These are phyloP conservation scores for Apodemia mormo DNA, from an alignment of 2,888 invertebrate genomes.

Conservation along the genomic window DNA sequence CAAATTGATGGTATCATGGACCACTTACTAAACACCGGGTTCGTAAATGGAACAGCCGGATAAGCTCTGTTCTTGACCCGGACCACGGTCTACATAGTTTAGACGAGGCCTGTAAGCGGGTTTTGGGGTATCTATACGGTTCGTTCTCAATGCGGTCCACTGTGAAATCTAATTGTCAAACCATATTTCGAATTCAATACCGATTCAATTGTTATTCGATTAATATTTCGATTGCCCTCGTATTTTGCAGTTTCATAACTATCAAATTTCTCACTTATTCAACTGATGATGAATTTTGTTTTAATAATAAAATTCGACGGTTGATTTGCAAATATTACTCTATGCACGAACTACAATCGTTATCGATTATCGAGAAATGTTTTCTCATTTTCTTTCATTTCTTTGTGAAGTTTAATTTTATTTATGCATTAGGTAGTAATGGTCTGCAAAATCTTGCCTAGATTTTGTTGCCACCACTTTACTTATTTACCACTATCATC, in stretches of 20 bases:
- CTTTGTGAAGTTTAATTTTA: too few species aligned
- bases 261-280: background rate
- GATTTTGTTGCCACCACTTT: too few species aligned
- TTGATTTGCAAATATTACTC: too few species aligned
- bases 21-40: conserved; percentile 36
- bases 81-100: conserved; percentile 46
- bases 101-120: conserved; percentile 46
- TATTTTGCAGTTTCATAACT: conserved; percentile 8
- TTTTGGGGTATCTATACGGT: conserved; percentile 14
- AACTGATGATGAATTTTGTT: background rate
- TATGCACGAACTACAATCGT: too few species aligned
- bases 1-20: conserved; percentile 29
- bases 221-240: conserved; percentile 6
- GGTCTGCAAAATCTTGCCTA: too few species aligned
- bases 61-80: conserved; percentile 46
- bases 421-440: too few species aligned
- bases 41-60: conserved; percentile 46
- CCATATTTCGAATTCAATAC: conserved; percentile 17
- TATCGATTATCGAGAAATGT: too few species aligned
- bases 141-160: conserved; percentile 6
- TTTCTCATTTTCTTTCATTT: too few species aligned
- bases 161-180: background rate
- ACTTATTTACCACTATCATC: too few species aligned
- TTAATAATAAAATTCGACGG: too few species aligned
- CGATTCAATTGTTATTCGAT: conserved; percentile 9